These are phyloP conservation scores for Oncopeltus fasciatus DNA, from an alignment of 1,140 invertebrate genomes.

Conservation along the genomic window DNA sequence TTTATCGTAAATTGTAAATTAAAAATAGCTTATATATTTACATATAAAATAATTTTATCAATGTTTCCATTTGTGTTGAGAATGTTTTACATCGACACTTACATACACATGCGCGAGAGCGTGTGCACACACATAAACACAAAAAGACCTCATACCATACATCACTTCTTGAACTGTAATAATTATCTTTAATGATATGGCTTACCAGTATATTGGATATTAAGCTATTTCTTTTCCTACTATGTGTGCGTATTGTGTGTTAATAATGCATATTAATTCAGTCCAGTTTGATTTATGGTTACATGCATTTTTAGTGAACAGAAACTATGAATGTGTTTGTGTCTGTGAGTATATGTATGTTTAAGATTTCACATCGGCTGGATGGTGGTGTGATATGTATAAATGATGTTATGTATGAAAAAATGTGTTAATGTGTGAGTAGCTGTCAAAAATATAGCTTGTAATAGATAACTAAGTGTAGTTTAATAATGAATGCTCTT, in stretches of 20 bases:
- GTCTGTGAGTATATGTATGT: neutral
- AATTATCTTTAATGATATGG: neutral
- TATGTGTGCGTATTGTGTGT: neutral
- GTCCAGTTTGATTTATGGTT: too few relatives aligned
- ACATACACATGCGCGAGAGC: neutral
- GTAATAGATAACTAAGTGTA: neutral
- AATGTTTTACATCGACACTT: neutral
- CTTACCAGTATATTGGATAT: neutral
- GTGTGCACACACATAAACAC: neutral
- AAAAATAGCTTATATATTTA: conserved; percentile 6
- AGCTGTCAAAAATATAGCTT: neutral
- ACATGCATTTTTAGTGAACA: too few relatives aligned
- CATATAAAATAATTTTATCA: neutral
- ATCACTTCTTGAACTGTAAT: neutral
- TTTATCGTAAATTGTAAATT: conserved; percentile 1
- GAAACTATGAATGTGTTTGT: neutral
- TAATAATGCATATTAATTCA: too few relatives aligned
- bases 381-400: too few relatives aligned
- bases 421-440: neutral
- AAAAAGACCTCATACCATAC: too few relatives aligned
- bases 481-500: neutral
- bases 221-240: neutral
- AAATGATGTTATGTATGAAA: neutral
- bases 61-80: neutral
- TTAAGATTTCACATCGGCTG: neutral